Conservation (phyloP, 2,797 vertebrate genomes). For the Choloepus didactylus region DNA sequence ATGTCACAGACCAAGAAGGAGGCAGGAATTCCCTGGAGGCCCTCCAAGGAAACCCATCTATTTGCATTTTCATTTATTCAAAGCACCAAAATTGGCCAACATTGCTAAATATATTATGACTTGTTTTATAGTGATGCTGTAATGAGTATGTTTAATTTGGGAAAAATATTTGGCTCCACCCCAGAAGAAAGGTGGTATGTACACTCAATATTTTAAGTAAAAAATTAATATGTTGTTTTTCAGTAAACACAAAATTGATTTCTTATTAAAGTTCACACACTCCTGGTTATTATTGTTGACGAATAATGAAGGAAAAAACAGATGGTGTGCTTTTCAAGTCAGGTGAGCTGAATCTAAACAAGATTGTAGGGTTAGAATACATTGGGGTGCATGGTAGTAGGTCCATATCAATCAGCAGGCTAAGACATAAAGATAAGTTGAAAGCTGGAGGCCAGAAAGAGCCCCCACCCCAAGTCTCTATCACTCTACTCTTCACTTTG, state of each 20-base stretch:
- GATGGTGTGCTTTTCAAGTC: background rate
- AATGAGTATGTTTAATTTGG: background rate
- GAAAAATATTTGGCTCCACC: background rate
- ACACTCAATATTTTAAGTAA: conserved; percentile 18
- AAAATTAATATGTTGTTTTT: background rate
- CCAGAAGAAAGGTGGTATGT: background rate
- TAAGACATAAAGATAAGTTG: background rate
- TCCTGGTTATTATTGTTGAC: background rate
- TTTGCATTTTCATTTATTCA: conserved; percentile 38
- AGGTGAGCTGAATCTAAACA: conserved; percentile 42
- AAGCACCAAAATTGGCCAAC: background rate
- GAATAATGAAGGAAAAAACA: background rate
- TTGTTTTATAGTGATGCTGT: background rate
- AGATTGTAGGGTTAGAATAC: background rate
- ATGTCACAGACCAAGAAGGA: background rate
- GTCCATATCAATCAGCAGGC: background rate
- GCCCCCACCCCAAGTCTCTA: background rate
- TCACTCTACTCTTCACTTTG: background rate
- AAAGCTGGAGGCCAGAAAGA: conserved; percentile 6
- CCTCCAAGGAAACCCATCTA: background rate
- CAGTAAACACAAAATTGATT: conserved; percentile 4
- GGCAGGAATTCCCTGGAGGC: background rate
- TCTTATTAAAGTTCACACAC: background rate
- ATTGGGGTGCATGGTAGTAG: background rate
- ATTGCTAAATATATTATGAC: background rate